Evolutionary conservation across 2,888 invertebrate genomes (phyloP).

Genomic region (Coremacera marginata): DNA sequence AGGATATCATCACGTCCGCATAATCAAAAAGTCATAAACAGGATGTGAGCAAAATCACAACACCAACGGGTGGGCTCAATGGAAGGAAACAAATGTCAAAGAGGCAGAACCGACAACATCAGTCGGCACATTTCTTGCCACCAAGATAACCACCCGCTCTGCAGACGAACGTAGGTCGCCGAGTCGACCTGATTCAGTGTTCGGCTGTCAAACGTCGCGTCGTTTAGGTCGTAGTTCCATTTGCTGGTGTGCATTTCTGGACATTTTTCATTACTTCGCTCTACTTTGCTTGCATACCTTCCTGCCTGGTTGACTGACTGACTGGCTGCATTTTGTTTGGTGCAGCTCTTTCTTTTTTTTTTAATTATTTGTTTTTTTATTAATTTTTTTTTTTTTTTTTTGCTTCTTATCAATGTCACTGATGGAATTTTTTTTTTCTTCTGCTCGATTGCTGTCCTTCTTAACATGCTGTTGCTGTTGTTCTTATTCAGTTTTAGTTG

Average conservation of each 20-base stretch:
- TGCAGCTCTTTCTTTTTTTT: not conserved
- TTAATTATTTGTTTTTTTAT: not conserved
- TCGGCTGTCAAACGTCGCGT: not conserved
- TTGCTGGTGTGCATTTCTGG: slow-evolving; percentile 6
- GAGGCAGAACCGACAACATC: not conserved
- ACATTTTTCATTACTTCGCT: slow-evolving; percentile 29
- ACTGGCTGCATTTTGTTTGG: not conserved
- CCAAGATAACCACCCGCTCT: slow-evolving; percentile 20
- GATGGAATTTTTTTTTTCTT: slow-evolving; percentile 34
- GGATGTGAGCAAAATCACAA: slow-evolving; percentile 43
- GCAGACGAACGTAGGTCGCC: not conserved
- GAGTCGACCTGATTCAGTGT: not conserved
- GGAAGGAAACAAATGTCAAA: not conserved
- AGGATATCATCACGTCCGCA: slow-evolving; percentile 42
- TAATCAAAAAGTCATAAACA: slow-evolving; percentile 48
- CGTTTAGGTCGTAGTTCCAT: not conserved
- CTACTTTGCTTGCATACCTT: slow-evolving; percentile 11
- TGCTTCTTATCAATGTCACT: slow-evolving; percentile 31
- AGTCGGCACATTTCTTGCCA: not conserved
- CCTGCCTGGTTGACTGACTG: not conserved
- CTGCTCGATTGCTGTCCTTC: not conserved
- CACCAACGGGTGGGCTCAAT: slow-evolving; percentile 22
- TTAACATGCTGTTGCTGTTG: not conserved
- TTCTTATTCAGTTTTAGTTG: not conserved
- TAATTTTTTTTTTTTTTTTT: not conserved